phyloP scores from a whole-genome alignment of 2,113 vertebrate species.

The Misgurnus mizolepis region DNA sequence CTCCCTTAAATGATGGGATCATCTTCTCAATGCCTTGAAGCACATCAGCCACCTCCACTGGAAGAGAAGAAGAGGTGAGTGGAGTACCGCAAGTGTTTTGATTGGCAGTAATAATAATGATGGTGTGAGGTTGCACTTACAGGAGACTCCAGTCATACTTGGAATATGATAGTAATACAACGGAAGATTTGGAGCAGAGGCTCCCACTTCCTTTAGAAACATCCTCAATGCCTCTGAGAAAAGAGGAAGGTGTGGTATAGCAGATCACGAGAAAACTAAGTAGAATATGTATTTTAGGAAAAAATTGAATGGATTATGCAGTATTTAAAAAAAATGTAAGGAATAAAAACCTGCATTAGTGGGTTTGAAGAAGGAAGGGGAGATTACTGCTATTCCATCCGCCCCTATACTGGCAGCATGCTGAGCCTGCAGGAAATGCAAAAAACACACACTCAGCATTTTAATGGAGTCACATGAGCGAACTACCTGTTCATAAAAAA shows the following conservation, averaged over 20 bases:
- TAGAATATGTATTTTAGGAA: neutral
- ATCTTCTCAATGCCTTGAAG: slow-evolving; percentile 79
- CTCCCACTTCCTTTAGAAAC: slow-evolving; percentile 83
- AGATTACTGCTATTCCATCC: slow-evolving; percentile 85
- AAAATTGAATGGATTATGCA: neutral
- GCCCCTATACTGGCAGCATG: slow-evolving; percentile 84
- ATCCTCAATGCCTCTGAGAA: slow-evolving; percentile 66
- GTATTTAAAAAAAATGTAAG: neutral
- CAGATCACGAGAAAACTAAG: neutral
- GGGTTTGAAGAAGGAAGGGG: slow-evolving; percentile 90
- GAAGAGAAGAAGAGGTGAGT: neutral
- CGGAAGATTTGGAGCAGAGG: slow-evolving; percentile 80
- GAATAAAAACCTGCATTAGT: slow-evolving; percentile 73
- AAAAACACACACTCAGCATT: slow-evolving; percentile 31
- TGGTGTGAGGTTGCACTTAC: slow-evolving; percentile 72
- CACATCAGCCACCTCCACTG: slow-evolving; percentile 83
- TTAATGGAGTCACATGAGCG: neutral
- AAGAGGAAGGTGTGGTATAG: neutral
- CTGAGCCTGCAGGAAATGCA: slow-evolving; percentile 75
- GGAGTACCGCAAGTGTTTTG: neutral
- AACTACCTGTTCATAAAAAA: neutral
- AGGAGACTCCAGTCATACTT: slow-evolving; percentile 80
- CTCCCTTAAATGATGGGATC: slow-evolving; percentile 88
- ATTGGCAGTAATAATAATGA: neutral
- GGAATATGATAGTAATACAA: slow-evolving; percentile 97